A percentile compares a stretch with the other conserved stretches of the same genome.
phyloP scores from a whole-genome alignment of 2,797 vertebrate genomes.

The Bovichtus diacanthus region DNA sequence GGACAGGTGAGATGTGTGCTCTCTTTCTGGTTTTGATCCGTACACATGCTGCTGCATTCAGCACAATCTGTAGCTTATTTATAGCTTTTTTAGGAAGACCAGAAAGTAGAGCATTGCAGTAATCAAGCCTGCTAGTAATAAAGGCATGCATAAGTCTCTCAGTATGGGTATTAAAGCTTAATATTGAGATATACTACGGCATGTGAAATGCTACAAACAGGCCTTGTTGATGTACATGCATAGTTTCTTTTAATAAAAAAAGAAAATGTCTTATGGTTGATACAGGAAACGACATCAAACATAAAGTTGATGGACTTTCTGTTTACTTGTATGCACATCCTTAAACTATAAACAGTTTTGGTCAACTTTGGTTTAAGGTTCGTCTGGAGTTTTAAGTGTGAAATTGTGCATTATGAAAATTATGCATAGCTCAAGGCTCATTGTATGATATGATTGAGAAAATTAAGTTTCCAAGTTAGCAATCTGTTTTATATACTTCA shows the following conservation, averaged over 20 bases:
- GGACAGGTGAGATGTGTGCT: too few species aligned
- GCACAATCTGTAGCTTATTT: too few species aligned
- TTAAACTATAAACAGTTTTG: slow-evolving; percentile 1
- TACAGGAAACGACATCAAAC: neutral
- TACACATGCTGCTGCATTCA: too few species aligned
- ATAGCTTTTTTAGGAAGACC: too few species aligned
- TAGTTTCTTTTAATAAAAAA: neutral
- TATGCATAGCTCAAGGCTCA: slow-evolving; percentile 38
- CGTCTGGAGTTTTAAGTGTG: slow-evolving; percentile 23
- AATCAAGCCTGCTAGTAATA: too few species aligned
- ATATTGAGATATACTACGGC: neutral
- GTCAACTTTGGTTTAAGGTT: slow-evolving; percentile 35
- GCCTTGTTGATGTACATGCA: neutral
- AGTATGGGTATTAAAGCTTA: neutral
- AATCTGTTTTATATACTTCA: slow-evolving; percentile 51
- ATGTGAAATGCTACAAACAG: neutral
- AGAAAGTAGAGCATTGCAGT: too few species aligned
- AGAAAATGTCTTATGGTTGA: neutral
- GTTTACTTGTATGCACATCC: neutral
- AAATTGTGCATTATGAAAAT: slow-evolving; percentile 41
- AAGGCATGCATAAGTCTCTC: too few species aligned
- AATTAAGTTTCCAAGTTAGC: slow-evolving; percentile 44
- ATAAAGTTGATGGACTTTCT: neutral
- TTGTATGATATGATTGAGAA: slow-evolving; percentile 25
- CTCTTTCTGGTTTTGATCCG: too few species aligned